Percentiles rank a stretch among this genome's conserved stretches.
phyloP scores from a whole-genome alignment of 2,113 vertebrate species.

The Channa maculata region DNA sequence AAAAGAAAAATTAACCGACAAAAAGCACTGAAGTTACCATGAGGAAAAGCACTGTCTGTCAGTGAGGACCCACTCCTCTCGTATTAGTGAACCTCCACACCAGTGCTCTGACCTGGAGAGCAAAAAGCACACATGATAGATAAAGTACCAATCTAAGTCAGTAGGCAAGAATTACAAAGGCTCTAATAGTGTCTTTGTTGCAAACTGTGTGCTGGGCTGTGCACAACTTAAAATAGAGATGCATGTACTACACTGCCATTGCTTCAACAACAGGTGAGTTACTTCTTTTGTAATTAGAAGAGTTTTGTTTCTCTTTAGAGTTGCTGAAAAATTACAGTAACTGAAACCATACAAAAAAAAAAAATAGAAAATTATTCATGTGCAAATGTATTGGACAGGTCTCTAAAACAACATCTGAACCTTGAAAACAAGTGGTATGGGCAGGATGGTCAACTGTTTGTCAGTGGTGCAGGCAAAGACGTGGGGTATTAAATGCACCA shows the following conservation, averaged over 20 bases:
- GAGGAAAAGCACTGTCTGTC: conserved; percentile 96
- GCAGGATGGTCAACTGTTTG: conserved; percentile 20
- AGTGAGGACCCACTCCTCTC: conserved; percentile 96
- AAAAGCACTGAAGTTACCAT: conserved; percentile 82
- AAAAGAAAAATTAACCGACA: background rate
- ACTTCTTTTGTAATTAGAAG: background rate
- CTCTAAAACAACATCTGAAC: conserved; percentile 1
- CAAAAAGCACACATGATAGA: conserved; percentile 28
- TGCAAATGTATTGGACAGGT: background rate
- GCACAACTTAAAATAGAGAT: background rate
- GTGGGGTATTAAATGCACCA: conserved; percentile 18
- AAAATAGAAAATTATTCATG: no score
- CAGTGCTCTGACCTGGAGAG: conserved; percentile 89
- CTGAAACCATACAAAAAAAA: background rate
- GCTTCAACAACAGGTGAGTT: no score
- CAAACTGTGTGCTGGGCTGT: background rate
- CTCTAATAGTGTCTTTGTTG: background rate
- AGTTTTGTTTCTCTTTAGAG: background rate
- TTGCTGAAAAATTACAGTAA: background rate
- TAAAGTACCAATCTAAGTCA: background rate
- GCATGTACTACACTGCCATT: background rate
- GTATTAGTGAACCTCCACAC: conserved; percentile 96
- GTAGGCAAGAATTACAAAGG: no score
- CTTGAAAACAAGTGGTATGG: background rate
- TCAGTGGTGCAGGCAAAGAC: conserved; percentile 17